phyloP scores from a whole-genome alignment of 2,797 vertebrate genomes.

The Eremophila alpestris region DNA sequence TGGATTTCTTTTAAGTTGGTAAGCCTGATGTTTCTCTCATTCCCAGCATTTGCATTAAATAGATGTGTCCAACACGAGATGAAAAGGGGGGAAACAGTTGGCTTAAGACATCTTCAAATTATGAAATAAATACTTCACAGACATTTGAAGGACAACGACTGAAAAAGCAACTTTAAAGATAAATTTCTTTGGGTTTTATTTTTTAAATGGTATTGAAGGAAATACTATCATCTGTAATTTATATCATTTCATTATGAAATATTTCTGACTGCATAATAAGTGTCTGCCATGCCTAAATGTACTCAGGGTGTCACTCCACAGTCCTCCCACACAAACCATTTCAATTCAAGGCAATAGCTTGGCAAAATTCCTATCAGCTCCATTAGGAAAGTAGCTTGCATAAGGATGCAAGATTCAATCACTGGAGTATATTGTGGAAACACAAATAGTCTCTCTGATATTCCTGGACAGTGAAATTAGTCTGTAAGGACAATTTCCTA shows the following conservation, averaged over 20 bases:
- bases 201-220: background rate
- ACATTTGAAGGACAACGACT: background rate
- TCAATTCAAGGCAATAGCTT: constrained; percentile 5
- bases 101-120: constrained; percentile 7
- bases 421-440: background rate
- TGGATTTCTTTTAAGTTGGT: constrained; percentile 1
- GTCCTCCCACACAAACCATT: constrained; percentile 33
- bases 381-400: background rate
- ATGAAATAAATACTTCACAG: background rate
- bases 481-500: background rate
- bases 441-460: background rate
- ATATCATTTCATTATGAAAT: constrained; percentile 42
- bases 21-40: background rate
- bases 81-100: background rate
- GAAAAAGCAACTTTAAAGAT: background rate
- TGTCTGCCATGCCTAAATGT: constrained; percentile 23
- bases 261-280: constrained; percentile 48
- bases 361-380: background rate
- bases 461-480: background rate
- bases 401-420: background rate
- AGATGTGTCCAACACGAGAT: background rate
- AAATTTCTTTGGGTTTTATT: background rate
- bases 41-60: constrained; percentile 39
- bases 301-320: constrained; percentile 12
- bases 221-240: background rate